phyloP scores from a whole-genome alignment of 1,140 invertebrate species.

The Arion vulgaris region DNA sequence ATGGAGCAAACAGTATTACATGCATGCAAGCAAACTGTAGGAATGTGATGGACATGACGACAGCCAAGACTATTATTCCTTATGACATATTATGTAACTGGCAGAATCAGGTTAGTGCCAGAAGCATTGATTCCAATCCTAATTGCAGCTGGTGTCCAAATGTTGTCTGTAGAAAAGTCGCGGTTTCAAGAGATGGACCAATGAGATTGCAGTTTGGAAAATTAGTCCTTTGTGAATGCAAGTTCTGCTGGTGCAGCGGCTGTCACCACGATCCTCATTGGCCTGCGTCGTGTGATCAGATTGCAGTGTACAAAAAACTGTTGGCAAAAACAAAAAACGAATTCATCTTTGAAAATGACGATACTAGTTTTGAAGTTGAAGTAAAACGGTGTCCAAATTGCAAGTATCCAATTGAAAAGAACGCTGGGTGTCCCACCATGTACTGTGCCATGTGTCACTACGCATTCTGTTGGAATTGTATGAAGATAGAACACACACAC shows the following conservation, averaged over 20 bases:
- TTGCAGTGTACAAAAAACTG: slow-evolving; percentile 28
- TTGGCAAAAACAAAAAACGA: background rate
- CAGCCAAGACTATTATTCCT: background rate
- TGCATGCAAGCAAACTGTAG: background rate
- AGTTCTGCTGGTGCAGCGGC: slow-evolving; percentile 9
- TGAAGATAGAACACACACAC: background rate
- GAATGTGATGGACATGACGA: background rate
- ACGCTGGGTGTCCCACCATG: background rate
- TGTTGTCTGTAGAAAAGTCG: background rate
- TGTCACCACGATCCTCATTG: slow-evolving; percentile 21
- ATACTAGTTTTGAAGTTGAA: background rate
- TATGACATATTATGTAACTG: background rate
- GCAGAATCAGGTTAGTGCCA: background rate
- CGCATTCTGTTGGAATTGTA: slow-evolving; percentile 19
- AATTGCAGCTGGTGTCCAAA: slow-evolving; percentile 18
- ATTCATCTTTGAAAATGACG: background rate
- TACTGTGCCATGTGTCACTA: background rate
- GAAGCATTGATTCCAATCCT: background rate
- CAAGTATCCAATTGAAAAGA: slow-evolving; percentile 19
- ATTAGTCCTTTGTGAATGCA: background rate
- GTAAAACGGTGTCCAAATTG: slow-evolving; percentile 22
- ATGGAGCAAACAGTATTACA: background rate
- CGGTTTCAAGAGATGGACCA: background rate
- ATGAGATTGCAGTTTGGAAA: slow-evolving; percentile 18
- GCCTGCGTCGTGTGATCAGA: slow-evolving; percentile 30